Evolutionary conservation across 2,113 vertebrate genomes (phyloP).

Genomic region (Rhadina sibilatrix): DNA sequence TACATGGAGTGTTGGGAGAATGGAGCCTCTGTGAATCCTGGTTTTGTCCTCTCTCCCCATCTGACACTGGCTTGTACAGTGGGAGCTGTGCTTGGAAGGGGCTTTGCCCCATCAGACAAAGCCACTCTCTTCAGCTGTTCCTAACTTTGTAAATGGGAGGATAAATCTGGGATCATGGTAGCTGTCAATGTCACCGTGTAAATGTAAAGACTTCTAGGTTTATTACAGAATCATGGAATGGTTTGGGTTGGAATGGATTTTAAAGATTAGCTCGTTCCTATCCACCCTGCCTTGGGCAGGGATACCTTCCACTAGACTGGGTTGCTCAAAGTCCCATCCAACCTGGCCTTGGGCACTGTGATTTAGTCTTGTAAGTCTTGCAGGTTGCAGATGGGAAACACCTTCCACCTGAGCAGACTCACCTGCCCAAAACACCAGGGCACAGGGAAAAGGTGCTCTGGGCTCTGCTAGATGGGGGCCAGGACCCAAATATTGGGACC

Average conservation of each 20-base stretch:
- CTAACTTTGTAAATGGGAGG: background rate
- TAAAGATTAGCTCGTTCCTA: background rate
- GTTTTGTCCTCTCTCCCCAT: background rate
- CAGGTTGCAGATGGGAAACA: background rate
- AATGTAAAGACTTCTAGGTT: background rate
- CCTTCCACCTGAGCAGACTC: background rate
- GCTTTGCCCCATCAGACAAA: background rate
- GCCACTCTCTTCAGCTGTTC: background rate
- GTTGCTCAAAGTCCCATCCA: background rate
- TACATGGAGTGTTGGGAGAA: background rate
- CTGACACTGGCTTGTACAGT: background rate
- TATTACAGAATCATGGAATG: background rate
- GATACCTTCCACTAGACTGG: background rate
- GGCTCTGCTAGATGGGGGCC: background rate
- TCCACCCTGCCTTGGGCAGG: rapidly evolving
- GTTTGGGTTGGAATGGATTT: background rate
- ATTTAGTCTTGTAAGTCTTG: background rate
- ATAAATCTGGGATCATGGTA: background rate
- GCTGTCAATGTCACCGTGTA: background rate
- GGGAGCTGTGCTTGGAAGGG: background rate
- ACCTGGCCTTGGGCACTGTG: background rate
- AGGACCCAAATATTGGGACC: background rate
- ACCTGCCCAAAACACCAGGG: background rate
- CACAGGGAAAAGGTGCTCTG: background rate
- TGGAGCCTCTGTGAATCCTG: background rate